Base-by-base conservation (phyloP, 1,140 invertebrate species). In the Conus ventricosus region DNA sequence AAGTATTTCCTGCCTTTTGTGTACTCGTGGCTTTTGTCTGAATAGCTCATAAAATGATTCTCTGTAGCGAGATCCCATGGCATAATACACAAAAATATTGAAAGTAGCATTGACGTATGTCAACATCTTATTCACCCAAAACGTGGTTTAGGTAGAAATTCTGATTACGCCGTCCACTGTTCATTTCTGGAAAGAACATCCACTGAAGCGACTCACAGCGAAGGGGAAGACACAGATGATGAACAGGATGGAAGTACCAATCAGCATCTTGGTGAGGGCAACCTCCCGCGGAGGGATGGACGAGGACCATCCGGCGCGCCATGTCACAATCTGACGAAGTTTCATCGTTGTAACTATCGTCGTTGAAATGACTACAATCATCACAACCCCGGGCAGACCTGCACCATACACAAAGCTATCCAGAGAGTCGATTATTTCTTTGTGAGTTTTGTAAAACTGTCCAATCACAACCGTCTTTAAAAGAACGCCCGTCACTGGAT, bases 261-360 rank as follows among this genome's bases (percentile, higher is more conserved):
- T 25, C 83, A 84, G 55, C 83, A 84, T 84, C 63, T 84, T 84
- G 63, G 83, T 84, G 8, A 84, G 55, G 20, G 83, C 55, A 11
- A 60, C 55, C 13, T 84, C 83, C 23, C 63, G 53, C 5, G 83
- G 13, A 67, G 83, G 27, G 10, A 57, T 27, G 1, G 11, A 25
- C 11, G 17, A 63, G 8, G 83, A 63, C 4, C 4, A 63, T 27
- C 39, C 55, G 11, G 55, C n/a, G 15, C 55, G 53, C 83, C 83
- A 84, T 13, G 55, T 39, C 23, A 63, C 83, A 57, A n/a, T 27
- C 63, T 84, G 83, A 6, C 83, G 39, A 8, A 84, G 54, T 84
- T 84, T 84, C 6, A 63, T 5, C 10, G 57, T 39, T 4, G 83
- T 84, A 5, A 84, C 11, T n/a, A 67, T 51, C 15, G 83, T 84